phyloP scores from a whole-genome alignment of 2,113 vertebrate genomes.

The Thalassoma bifasciatum region DNA sequence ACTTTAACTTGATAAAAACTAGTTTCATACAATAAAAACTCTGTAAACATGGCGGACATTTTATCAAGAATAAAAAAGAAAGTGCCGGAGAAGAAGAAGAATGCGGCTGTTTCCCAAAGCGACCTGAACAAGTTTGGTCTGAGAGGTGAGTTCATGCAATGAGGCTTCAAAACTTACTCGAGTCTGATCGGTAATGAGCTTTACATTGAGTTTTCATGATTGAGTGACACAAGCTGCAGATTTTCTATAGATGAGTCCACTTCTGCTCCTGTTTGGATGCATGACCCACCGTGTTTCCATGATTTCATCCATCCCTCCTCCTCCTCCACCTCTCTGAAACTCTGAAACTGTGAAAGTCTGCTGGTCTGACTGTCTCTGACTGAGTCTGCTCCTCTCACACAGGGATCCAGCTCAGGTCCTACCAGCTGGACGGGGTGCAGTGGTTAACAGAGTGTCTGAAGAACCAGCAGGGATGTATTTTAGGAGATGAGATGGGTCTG shows the following conservation, averaged over 20 bases:
- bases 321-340: background rate
- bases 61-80: slow-evolving; percentile 50
- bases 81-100: slow-evolving; percentile 63
- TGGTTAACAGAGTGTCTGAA: slow-evolving; percentile 86
- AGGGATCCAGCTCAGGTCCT: slow-evolving; percentile 87
- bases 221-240: too few relatives aligned
- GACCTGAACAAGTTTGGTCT: slow-evolving; percentile 78
- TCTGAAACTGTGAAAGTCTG: too few relatives aligned
- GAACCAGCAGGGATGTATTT: slow-evolving; percentile 88
- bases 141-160: slow-evolving; percentile 61
- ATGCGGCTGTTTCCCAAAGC: slow-evolving; percentile 44
- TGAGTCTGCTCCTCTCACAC: background rate
- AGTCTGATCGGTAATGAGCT: background rate
- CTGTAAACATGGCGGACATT: slow-evolving; percentile 71
- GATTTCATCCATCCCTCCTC: background rate
- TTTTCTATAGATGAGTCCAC: too few relatives aligned
- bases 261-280: too few relatives aligned
- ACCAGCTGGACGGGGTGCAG: slow-evolving; percentile 90
- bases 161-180: too few relatives aligned
- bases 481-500: slow-evolving; percentile 96
- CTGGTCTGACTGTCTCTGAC: too few relatives aligned
- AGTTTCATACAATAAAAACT: background rate
- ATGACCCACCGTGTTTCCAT: too few relatives aligned
- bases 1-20: background rate
- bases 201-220: background rate